These are phyloP conservation scores for Hydractinia symbiolongicarpus DNA, from an alignment of 30 jellyfish, hydroid and myxozoan genomes.

Conservation along the genomic window DNA sequence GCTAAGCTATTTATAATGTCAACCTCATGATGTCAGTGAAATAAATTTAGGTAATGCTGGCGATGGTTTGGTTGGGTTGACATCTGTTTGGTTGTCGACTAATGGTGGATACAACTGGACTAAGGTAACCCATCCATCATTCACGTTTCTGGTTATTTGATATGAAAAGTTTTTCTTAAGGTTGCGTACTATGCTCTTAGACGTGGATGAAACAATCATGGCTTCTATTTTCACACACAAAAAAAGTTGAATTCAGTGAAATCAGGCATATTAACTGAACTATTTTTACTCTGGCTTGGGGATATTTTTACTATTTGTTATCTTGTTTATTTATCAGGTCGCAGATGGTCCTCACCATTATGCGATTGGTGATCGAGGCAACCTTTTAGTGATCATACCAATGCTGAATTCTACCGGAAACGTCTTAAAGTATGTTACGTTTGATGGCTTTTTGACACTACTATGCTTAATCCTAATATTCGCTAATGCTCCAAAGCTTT, in stretches of 20 bases:
- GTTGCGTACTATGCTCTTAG: too few relatives aligned
- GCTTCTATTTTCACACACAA: background rate
- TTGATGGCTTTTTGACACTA: background rate
- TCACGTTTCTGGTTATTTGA: background rate
- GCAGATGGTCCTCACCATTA: constrained; percentile 76
- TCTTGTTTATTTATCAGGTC: constrained; percentile 14
- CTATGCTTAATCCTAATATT: too few relatives aligned
- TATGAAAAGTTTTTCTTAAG: background rate
- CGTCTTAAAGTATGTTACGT: constrained; percentile 9
- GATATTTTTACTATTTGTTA: background rate
- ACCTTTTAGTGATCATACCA: constrained; percentile 59
- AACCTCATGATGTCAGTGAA: background rate
- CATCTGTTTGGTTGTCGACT: constrained; percentile 69
- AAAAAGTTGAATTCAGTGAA: background rate
- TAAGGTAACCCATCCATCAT: constrained; percentile 21
- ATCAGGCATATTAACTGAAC: background rate
- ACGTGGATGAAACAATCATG: background rate
- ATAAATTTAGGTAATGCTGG: constrained; percentile 50
- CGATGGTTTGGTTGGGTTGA: constrained; percentile 64
- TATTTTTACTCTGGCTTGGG: background rate
- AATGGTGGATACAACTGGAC: constrained; percentile 94
- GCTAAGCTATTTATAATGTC: background rate
- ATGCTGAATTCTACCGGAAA: constrained; percentile 33
- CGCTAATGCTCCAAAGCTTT: too few relatives aligned
- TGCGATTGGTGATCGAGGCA: constrained; percentile 90